Conservation (phyloP, 2,888 invertebrate species). For the Hydroisotoma schaefferi region DNA sequence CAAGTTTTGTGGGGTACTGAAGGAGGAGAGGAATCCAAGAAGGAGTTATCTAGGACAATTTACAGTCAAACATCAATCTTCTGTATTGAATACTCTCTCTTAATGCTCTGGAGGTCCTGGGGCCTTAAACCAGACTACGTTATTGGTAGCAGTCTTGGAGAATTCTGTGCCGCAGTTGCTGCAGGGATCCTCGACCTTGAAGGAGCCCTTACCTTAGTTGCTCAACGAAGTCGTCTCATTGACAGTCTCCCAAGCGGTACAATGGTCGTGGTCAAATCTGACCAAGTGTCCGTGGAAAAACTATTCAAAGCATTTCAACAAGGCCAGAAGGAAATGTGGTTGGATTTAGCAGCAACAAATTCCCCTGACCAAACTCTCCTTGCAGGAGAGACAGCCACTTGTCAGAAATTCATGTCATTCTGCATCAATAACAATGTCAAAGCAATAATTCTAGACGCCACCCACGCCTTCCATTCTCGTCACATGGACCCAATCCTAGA, state of each 20-base stretch:
- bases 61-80: conserved; percentile 30
- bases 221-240: conserved; percentile 28
- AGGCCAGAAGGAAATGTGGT: background rate
- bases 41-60: background rate
- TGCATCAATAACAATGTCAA: conserved; percentile 7
- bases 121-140: conserved; percentile 29
- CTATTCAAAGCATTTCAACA: background rate
- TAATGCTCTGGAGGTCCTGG: conserved; percentile 27
- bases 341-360: conserved; percentile 2
- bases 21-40: background rate
- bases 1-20: conserved; percentile 3
- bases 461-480: conserved; percentile 20
- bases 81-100: conserved; percentile 23
- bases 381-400: conserved; percentile 7
- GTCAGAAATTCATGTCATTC: background rate
- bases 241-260: conserved; percentile 27
- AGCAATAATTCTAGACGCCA: conserved; percentile 6
- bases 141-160: conserved; percentile 32
- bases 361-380: background rate
- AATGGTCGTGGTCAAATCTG: conserved; percentile 31
- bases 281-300: background rate
- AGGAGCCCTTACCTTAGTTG: conserved; percentile 26
- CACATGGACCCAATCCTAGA: conserved; percentile 15
- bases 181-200: conserved; percentile 20
- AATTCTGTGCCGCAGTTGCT: conserved; percentile 30